Evolutionary conservation across 2,113 vertebrate genomes (phyloP), one percentile per base, ranked within the genome.

Genomic region (Clarias macrocephalus): DNA sequence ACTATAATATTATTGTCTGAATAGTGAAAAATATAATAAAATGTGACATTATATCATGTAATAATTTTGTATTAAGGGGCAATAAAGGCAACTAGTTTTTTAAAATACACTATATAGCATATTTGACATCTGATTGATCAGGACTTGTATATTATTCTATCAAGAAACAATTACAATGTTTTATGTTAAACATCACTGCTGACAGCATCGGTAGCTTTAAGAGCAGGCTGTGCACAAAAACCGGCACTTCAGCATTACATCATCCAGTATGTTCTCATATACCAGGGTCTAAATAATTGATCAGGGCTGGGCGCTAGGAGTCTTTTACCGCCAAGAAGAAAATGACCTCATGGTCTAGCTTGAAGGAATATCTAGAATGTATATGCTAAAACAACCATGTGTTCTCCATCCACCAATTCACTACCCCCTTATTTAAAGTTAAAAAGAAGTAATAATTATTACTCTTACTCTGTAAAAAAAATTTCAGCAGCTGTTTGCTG

Each of bases 261-360:
- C 88, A 82, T 30, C 89, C 88, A 91, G 90, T 92, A 85, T 85
- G 85, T 91, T 90, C 91, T 94, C 85, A 62, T 33, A 23, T 94
- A 93, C 88, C 92, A 19, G 80, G 48, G 87, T 89, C 82, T 93
- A 89, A 95, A 95, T 94, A 93, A 94, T 95, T 92, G 88, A 94
- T 86, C 83, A 88, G 28, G 80, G 73, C 12, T 16, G 25, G 21
- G 23, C 48, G 7, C 33, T 37, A 37, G 33, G 19, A 12, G 28
- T 60, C 25, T 63, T 57, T 68, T 76, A 77, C 52, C 57, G 13
- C 54, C 70, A 15, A 60, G 23, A 28, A 80, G 60, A 90, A 68
- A 57, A 91, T 93, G 87, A 94, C 92, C 90, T 94, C 91, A 93
- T 48, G 25, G 10, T 87, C 65, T n/a, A 48, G 66, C 37, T 30